Evolutionary conservation across 2,797 vertebrate species (phyloP).

Genomic region (Gymnoscopelus microlampas): DNA sequence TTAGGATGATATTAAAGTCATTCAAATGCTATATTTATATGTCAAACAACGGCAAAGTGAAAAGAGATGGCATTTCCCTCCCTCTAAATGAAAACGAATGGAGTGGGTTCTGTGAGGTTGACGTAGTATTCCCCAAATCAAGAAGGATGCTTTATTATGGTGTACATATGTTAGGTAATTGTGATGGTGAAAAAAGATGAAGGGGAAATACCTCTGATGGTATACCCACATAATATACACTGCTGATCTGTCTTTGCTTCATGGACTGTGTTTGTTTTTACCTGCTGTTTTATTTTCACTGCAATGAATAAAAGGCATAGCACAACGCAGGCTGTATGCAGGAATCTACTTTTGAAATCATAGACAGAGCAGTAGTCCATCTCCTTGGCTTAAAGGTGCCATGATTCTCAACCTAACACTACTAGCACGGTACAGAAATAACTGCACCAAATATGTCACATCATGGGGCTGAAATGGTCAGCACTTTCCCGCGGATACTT

Average conservation of each 20-base stretch:
- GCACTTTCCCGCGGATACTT: slow-evolving; percentile 76
- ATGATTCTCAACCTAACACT: slow-evolving; percentile 61
- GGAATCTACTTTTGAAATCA: slow-evolving; percentile 55
- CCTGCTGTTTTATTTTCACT: slow-evolving; percentile 27
- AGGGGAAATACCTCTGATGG: slow-evolving; percentile 32
- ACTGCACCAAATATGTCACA: slow-evolving; percentile 77
- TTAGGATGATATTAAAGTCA: slow-evolving; percentile 98
- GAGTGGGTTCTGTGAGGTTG: slow-evolving; percentile 47
- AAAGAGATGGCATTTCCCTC: slow-evolving; percentile 82
- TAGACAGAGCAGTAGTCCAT: slow-evolving; percentile 51
- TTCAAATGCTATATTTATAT: slow-evolving; percentile 95
- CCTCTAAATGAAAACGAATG: slow-evolving; percentile 69
- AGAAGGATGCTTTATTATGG: slow-evolving; percentile 54
- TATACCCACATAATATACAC: slow-evolving; percentile 38
- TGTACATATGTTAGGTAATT: slow-evolving; percentile 57
- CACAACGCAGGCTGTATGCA: slow-evolving; percentile 6
- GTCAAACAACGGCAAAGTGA: slow-evolving; percentile 91
- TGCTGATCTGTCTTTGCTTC: slow-evolving; percentile 47
- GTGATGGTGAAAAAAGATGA: slow-evolving; percentile 35
- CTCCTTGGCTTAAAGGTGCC: slow-evolving; percentile 55
- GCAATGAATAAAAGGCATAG: slow-evolving; percentile 12
- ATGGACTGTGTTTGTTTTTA: slow-evolving; percentile 26
- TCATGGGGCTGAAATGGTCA: slow-evolving; percentile 74
- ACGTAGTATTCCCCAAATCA: slow-evolving; percentile 53
- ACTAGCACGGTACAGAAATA: slow-evolving; percentile 66